Evolutionary conservation across 1,140 invertebrate species (phyloP).

Genomic region (Anastrepha obliqua): DNA sequence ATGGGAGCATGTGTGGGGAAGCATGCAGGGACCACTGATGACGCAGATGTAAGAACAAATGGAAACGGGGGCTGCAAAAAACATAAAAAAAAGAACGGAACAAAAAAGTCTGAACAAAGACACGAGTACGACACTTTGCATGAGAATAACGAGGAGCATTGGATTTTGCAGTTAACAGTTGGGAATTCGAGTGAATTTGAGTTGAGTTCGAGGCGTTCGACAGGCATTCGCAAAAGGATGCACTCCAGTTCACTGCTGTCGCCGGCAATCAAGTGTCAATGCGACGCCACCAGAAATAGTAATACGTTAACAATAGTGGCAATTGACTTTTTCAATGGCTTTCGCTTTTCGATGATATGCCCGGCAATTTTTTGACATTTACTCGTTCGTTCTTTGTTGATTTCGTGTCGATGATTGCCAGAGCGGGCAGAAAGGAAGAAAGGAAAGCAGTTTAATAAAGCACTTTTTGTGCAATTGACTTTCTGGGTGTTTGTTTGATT

Average conservation of each 20-base stretch:
- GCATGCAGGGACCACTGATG: no score
- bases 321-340: constrained; percentile 51
- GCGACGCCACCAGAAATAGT: constrained; percentile 38
- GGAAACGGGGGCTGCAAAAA: no score
- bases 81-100: no score
- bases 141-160: no score
- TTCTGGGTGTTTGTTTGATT: neutral
- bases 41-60: no score
- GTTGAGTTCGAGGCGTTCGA: constrained; percentile 13
- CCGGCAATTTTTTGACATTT: constrained; percentile 13
- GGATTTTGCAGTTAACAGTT: neutral
- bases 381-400: neutral
- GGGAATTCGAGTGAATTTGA: neutral
- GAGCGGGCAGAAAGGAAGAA: neutral
- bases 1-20: no score
- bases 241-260: constrained; percentile 21
- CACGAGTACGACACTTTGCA: no score
- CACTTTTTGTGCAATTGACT: neutral
- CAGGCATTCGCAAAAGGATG: constrained; percentile 18
- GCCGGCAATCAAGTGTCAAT: constrained; percentile 31
- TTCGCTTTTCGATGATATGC: constrained; percentile 42
- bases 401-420: neutral
- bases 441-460: neutral
- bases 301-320: constrained; percentile 43
- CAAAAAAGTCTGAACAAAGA: no score